These are phyloP conservation scores for Stictocephala bisonia DNA, from an alignment of 2,888 invertebrate genomes.

Conservation along the genomic window DNA sequence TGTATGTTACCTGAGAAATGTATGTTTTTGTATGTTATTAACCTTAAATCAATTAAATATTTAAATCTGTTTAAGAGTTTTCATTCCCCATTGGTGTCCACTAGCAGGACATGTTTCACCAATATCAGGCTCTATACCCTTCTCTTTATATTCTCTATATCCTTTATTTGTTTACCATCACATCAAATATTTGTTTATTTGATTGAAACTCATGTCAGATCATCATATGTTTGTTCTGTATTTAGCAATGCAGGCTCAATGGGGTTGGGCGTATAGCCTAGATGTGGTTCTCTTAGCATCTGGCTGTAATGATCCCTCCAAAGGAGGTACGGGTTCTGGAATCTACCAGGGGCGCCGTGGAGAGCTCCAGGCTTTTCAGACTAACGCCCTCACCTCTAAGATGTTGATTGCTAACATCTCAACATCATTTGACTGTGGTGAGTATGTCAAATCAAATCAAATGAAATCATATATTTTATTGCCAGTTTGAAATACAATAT, in stretches of 20 bases:
- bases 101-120: no score
- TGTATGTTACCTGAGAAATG: no score
- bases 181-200: background rate
- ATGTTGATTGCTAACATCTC: background rate
- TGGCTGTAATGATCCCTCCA: conserved; percentile 65
- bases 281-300: conserved; percentile 67
- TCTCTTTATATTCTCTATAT: background rate
- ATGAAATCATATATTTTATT: no score
- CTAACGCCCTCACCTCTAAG: background rate
- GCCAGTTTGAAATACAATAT: no score
- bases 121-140: background rate
- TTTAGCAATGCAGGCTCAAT: conserved; percentile 65
- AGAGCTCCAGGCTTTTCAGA: conserved; percentile 31
- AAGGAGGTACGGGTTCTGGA: conserved; percentile 67
- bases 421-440: background rate
- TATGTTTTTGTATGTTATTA: no score
- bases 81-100: no score
- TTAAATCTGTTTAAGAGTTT: no score
- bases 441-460: no score
- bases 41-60: no score
- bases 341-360: conserved; percentile 65
- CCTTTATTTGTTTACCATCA: background rate
- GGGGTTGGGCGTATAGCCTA: conserved; percentile 66
- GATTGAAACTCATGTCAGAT: background rate
- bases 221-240: conserved; percentile 39